phyloP scores from a whole-genome alignment of 2,113 vertebrate genomes.

The Macrotis lagotis region DNA sequence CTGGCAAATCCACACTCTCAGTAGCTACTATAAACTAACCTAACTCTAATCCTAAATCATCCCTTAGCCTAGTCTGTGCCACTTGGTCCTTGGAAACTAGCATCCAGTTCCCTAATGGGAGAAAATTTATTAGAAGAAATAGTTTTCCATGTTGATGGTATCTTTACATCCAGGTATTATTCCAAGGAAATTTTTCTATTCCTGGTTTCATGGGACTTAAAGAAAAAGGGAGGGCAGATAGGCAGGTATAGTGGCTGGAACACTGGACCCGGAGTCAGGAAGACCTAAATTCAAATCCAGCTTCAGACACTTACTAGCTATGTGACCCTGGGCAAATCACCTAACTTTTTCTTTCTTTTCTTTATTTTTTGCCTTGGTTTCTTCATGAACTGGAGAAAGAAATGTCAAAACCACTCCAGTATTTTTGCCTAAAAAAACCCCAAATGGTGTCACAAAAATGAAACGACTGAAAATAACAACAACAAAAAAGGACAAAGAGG shows the following conservation, averaged over 20 bases:
- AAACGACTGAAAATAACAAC: background rate
- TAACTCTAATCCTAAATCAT: too few species aligned
- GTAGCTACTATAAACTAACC: too few species aligned
- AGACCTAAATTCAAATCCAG: background rate
- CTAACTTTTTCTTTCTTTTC: too few species aligned
- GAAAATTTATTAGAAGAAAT: background rate
- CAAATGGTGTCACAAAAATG: background rate
- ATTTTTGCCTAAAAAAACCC: background rate
- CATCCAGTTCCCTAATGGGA: too few species aligned
- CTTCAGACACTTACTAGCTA: background rate
- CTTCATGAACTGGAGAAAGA: background rate
- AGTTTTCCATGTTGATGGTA: background rate
- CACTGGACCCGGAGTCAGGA: too few species aligned
- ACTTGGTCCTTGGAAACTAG: too few species aligned
- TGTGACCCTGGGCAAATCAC: background rate
- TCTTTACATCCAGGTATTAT: background rate
- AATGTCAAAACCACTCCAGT: background rate
- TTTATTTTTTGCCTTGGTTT: background rate
- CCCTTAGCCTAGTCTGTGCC: too few species aligned
- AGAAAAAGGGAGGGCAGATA: background rate
- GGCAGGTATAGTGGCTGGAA: too few species aligned
- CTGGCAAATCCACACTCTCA: too few species aligned
- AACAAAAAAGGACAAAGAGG: background rate
- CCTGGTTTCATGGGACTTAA: background rate
- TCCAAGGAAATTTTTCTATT: background rate